A percentile compares a stretch with the other conserved stretches of the same genome.
Evolutionary conservation across 2,797 vertebrate genomes (phyloP).

Genomic region (Uromys caudimaculatus): DNA sequence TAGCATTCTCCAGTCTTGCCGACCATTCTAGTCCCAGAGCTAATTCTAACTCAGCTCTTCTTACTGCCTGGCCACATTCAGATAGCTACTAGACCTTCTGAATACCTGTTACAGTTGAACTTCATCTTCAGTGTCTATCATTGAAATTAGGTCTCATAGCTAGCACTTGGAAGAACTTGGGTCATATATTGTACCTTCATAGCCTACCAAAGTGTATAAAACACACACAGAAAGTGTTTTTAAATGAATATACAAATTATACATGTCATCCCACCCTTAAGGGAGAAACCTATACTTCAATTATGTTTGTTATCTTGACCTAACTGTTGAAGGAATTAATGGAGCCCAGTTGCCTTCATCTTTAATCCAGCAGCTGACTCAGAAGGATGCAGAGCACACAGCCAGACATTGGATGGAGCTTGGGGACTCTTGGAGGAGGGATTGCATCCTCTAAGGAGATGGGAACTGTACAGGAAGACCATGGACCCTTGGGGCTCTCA

Average conservation of each 20-base stretch:
- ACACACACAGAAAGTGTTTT: not conserved
- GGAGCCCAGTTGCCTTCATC: not conserved
- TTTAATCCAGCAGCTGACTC: not conserved
- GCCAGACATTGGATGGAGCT: not conserved
- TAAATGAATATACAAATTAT: not conserved
- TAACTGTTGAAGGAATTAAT: not conserved
- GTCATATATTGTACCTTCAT: not conserved
- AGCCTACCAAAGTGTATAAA: not conserved
- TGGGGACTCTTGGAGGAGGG: not conserved
- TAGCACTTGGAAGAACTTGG: not conserved
- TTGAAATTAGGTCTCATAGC: not conserved
- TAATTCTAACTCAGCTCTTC: not conserved
- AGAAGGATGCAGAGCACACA: not conserved
- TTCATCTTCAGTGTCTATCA: not conserved
- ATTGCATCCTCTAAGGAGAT: not conserved
- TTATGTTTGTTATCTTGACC: not conserved
- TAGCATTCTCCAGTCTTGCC: not conserved
- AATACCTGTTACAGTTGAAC: not conserved
- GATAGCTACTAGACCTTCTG: not conserved
- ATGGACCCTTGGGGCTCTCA: not conserved
- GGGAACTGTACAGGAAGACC: not conserved
- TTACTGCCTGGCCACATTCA: not conserved
- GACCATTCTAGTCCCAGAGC: not conserved
- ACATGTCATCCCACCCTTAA: not conserved
- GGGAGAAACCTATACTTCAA: not conserved